phyloP scores from a whole-genome alignment of 2,888 invertebrate genomes.

The Cartodere bifasciata region DNA sequence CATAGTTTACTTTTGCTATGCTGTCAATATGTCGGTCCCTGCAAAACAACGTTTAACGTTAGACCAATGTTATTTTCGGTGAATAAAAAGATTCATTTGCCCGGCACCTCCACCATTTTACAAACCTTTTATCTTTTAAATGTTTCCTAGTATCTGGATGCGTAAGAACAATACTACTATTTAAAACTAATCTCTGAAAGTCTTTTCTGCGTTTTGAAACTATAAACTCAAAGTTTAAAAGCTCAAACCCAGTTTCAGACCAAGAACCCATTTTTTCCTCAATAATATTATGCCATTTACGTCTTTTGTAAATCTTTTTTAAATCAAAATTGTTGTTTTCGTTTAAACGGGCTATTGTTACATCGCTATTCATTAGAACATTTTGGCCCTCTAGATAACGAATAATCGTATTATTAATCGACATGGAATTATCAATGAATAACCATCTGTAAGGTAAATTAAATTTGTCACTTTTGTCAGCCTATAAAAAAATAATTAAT shows the following conservation, averaged over 20 bases:
- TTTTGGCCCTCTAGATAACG: no score
- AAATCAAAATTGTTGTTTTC: slow-evolving; percentile 24
- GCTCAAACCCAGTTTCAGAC: slow-evolving; percentile 15
- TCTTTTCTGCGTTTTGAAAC: slow-evolving; percentile 35
- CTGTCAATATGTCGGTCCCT: slow-evolving; percentile 42
- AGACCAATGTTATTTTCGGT: background rate
- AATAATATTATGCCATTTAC: slow-evolving; percentile 14
- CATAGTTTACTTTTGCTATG: slow-evolving; percentile 50
- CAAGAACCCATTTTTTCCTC: slow-evolving; percentile 23
- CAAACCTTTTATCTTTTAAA: slow-evolving; percentile 45
- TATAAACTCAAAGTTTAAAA: slow-evolving; percentile 14
- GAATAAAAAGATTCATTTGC: slow-evolving; percentile 1
- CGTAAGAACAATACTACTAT: slow-evolving; percentile 46
- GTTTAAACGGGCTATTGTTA: slow-evolving; percentile 33
- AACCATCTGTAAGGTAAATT: no score
- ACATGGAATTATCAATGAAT: no score
- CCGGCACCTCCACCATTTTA: background rate
- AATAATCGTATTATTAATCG: no score
- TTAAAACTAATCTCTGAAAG: slow-evolving; percentile 36
- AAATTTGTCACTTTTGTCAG: no score
- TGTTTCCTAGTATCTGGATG: slow-evolving; percentile 46
- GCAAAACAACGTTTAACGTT: background rate
- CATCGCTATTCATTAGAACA: slow-evolving; percentile 40
- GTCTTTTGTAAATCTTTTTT: slow-evolving; percentile 22
- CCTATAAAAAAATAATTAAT: no score